phyloP scores from a whole-genome alignment of 2,797 vertebrate species.

The Scolopax rusticola region DNA sequence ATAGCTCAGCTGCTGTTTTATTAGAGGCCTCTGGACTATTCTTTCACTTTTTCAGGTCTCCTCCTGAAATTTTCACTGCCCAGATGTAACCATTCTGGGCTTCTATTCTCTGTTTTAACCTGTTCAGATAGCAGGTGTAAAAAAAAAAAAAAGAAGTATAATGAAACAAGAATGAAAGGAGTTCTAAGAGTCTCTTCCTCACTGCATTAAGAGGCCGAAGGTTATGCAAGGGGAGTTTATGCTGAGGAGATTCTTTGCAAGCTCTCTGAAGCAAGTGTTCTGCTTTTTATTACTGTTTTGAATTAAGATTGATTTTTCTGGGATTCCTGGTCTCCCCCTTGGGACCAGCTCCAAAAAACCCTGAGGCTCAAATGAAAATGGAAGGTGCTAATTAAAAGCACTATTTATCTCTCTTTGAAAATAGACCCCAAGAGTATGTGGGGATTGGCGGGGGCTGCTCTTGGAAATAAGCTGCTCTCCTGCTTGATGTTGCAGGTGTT shows the following conservation, averaged over 20 bases:
- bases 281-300: conserved; percentile 76
- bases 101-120: neutral
- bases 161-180: neutral
- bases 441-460: neutral
- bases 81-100: neutral
- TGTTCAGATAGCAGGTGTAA: neutral
- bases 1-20: neutral
- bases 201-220: conserved; percentile 59
- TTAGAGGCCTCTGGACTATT: neutral
- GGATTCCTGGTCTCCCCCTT: conserved; percentile 56
- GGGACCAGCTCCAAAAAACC: conserved; percentile 62
- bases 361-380: conserved; percentile 71
- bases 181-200: conserved; percentile 22
- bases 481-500: neutral
- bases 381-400: conserved; percentile 79
- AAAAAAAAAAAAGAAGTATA: neutral
- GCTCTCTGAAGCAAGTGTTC: conserved; percentile 63
- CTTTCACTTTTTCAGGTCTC: neutral
- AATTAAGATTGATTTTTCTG: conserved; percentile 81
- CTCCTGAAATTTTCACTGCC: neutral
- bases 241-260: conserved; percentile 56
- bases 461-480: conserved; percentile 38
- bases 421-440: conserved; percentile 29
- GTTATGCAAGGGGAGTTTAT: conserved; percentile 57
- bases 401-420: conserved; percentile 74